Conservation (phyloP, 2,888 invertebrate genomes). For the Hybos culiciformis region DNA sequence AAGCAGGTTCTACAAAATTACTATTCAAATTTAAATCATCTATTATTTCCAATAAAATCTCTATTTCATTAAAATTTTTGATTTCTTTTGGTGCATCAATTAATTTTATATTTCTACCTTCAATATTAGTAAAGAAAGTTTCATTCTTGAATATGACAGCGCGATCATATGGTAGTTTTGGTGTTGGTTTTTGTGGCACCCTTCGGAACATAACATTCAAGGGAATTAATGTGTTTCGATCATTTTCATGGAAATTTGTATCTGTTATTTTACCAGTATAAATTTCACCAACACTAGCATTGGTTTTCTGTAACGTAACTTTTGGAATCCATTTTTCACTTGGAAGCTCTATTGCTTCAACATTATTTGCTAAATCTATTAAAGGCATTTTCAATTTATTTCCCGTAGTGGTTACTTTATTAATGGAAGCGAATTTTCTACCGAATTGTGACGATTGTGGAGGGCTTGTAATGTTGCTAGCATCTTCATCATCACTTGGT, state of each 20-base stretch:
- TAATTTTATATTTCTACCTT: constrained; percentile 34
- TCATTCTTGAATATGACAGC: constrained; percentile 35
- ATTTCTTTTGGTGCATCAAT: constrained; percentile 33
- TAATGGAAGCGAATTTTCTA: constrained; percentile 5
- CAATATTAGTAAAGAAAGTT: constrained; percentile 33
- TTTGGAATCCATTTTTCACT: constrained; percentile 30
- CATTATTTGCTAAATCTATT: constrained; percentile 28
- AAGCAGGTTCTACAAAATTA: constrained; percentile 23
- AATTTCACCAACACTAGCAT: constrained; percentile 18
- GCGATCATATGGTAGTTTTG: constrained; percentile 32
- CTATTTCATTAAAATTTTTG: constrained; percentile 27
- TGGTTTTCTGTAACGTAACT: constrained; percentile 29
- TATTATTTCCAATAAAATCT: constrained; percentile 33
- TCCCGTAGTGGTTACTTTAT: constrained; percentile 19
- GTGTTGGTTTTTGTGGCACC: constrained; percentile 21
- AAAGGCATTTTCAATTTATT: constrained; percentile 28
- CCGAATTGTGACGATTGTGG: too few relatives aligned
- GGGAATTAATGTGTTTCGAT: constrained; percentile 32
- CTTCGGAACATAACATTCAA: constrained; percentile 34
- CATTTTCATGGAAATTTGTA: constrained; percentile 29
- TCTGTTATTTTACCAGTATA: constrained; percentile 30
- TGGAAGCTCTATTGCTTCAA: constrained; percentile 25
- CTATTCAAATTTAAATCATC: constrained; percentile 29
- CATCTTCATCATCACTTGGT: constrained; percentile 16
- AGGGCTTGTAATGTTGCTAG: background rate